Percentiles rank a stretch among this genome's conserved stretches.
Evolutionary conservation across 1,140 invertebrate genomes (phyloP).

Genomic region (Aporrectodea caliginosa): DNA sequence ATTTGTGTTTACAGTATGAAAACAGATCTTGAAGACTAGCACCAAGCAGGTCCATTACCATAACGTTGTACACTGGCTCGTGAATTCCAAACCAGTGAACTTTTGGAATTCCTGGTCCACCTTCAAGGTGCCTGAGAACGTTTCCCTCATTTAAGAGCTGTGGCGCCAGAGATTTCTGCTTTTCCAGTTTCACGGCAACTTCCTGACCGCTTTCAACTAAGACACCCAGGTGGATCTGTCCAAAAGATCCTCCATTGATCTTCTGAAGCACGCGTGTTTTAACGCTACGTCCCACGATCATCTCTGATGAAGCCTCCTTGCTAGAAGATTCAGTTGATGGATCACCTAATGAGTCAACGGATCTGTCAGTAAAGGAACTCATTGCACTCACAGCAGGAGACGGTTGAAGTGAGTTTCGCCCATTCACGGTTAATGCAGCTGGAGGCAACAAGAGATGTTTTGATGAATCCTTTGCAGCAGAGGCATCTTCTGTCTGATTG

Average conservation of each 20-base stretch:
- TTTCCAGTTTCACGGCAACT: slow-evolving; percentile 34
- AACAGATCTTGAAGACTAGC: slow-evolving; percentile 56
- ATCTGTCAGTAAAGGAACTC: no score
- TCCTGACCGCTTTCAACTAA: slow-evolving; percentile 5
- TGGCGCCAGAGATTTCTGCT: slow-evolving; percentile 78
- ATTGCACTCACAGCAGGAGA: no score
- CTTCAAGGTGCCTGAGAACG: slow-evolving; percentile 28
- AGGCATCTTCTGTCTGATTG: no score
- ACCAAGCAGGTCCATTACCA: slow-evolving; percentile 56
- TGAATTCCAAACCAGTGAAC: slow-evolving; percentile 30
- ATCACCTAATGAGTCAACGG: no score
- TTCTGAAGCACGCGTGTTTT: slow-evolving; percentile 20
- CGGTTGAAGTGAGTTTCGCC: no score
- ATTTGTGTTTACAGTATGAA: slow-evolving; percentile 54
- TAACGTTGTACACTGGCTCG: slow-evolving; percentile 44
- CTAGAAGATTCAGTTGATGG: no score
- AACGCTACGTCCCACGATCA: no score
- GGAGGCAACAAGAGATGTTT: no score
- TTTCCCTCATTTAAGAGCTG: slow-evolving; percentile 34
- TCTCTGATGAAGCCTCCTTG: no score
- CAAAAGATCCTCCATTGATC: slow-evolving; percentile 30
- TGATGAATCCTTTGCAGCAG: no score
- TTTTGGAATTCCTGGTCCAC: slow-evolving; percentile 26
- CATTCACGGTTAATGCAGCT: no score
- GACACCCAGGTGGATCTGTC: slow-evolving; percentile 23